phyloP scores from a whole-genome alignment of 2,888 invertebrate genomes.

The Julus scanicus region DNA sequence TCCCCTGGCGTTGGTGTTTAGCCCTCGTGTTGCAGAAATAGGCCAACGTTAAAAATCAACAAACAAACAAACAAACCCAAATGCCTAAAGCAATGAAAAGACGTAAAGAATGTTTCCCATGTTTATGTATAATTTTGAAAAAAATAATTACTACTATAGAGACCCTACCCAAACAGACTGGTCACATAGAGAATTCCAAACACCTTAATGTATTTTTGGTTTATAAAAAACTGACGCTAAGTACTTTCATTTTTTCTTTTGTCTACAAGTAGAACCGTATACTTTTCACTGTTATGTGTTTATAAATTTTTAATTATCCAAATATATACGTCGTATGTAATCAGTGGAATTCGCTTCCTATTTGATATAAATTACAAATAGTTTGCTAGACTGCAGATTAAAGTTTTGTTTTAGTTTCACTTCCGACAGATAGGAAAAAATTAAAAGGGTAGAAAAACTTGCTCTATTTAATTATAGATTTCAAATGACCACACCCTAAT shows the following conservation, averaged over 20 bases:
- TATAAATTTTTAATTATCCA: background rate
- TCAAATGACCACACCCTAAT: background rate
- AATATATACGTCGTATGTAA: background rate
- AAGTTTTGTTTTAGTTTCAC: background rate
- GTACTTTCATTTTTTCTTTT: background rate
- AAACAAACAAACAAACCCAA: no score
- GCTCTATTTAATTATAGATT: background rate
- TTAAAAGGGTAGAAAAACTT: background rate
- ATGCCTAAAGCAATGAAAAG: background rate
- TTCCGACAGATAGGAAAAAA: background rate
- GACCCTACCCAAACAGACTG: background rate
- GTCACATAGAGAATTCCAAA: background rate
- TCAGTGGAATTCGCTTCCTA: constrained; percentile 30
- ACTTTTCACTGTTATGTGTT: background rate
- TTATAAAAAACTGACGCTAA: background rate
- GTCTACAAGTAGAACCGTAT: background rate
- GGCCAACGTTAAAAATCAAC: no score
- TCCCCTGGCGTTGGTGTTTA: constrained; percentile 67
- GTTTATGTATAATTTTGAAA: background rate
- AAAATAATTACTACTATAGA: background rate
- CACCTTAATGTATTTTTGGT: background rate
- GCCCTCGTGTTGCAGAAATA: no score
- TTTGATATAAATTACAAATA: background rate
- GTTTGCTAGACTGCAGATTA: background rate
- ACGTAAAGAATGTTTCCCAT: background rate